Conservation (phyloP, 2,113 vertebrate species). For the Nymphicus hollandicus region DNA sequence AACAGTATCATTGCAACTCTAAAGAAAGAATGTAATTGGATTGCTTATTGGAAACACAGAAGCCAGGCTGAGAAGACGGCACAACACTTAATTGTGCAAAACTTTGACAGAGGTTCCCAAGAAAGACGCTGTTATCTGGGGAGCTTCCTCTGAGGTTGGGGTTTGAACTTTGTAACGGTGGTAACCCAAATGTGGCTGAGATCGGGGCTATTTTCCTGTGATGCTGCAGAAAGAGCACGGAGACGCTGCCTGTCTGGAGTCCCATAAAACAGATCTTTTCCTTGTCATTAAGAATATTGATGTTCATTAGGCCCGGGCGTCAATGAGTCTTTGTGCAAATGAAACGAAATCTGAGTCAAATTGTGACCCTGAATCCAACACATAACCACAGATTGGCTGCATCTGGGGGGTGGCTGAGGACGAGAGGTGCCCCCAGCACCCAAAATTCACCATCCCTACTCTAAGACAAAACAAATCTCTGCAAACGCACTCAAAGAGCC, state of each 20-base stretch:
- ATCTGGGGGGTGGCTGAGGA: background rate
- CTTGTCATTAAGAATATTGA: slow-evolving; percentile 94
- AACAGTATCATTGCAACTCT: slow-evolving; percentile 35
- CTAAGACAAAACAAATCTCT: background rate
- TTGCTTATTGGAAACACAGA: slow-evolving; percentile 53
- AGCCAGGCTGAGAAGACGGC: background rate
- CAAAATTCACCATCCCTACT: background rate
- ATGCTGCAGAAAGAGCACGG: slow-evolving; percentile 57
- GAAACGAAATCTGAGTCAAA: slow-evolving; percentile 93
- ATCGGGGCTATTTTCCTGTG: slow-evolving; percentile 25
- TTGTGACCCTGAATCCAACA: slow-evolving; percentile 86
- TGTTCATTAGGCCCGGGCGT: slow-evolving; percentile 89
- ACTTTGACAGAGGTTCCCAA: slow-evolving; percentile 33
- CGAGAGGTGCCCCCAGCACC: background rate
- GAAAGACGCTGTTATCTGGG: slow-evolving; percentile 15
- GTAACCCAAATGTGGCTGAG: background rate
- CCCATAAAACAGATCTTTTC: slow-evolving; percentile 83
- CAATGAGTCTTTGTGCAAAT: slow-evolving; percentile 95
- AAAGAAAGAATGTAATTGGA: slow-evolving; percentile 45
- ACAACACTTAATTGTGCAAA: slow-evolving; percentile 21
- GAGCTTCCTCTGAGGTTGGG: background rate
- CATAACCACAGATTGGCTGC: slow-evolving; percentile 40
- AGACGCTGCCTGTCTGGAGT: slow-evolving; percentile 75
- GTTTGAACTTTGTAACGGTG: background rate
- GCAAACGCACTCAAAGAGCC: background rate